Base-by-base conservation (phyloP, 2,888 invertebrate species). In the Aplocera efformata region DNA sequence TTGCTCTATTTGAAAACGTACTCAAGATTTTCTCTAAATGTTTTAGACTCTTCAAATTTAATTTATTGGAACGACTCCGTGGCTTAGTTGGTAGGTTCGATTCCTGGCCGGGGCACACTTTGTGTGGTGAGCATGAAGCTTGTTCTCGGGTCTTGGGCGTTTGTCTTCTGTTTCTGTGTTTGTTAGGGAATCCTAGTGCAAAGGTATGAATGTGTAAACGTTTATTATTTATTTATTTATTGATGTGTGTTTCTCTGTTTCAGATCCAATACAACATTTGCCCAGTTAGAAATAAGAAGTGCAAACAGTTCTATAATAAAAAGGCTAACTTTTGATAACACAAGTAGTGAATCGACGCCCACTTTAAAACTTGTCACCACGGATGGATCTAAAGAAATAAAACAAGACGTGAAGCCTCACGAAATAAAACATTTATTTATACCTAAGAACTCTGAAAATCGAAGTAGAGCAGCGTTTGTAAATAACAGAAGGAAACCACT, bases 251-350 rank as follows among this genome's bases (percentile, higher is more conserved):
- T n/a, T n/a, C 30, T 36, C 9, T 39, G 2, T 88, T 88, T 50
- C 84, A 89, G 88, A 59, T 72, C 72, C 50, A 86, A 86, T 48
- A 78, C 85, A 35, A 84, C 88, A 34, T 84, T 79, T 42, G 86
- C 84, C 45, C 86, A 86, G 60, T 67, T 88, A 57, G 88, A 86
- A 68, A 68, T 88, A 38, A 68, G 76, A 57, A 81, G 85, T 37
- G 52, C 72, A 36, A 88, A 83, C 53, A 78, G 67, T 60, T 76
- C 84, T 42, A 53, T 77, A 57, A 72, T 88, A 33, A 86, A 78
- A 65, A 81, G 69, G 36, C 61, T 88, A 51, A 82, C 79, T 10
- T 79, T 79, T 44, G 79, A 85, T 9, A 86, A 82, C 51, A 63
- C 78, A n/a, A 84, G 72, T 50, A 79, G 73, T 55, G 83, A 80